Evolutionary conservation across 1,140 invertebrate species (phyloP), one percentile per base, ranked within the genome.

Genomic region (Drosophila paulistorum): DNA sequence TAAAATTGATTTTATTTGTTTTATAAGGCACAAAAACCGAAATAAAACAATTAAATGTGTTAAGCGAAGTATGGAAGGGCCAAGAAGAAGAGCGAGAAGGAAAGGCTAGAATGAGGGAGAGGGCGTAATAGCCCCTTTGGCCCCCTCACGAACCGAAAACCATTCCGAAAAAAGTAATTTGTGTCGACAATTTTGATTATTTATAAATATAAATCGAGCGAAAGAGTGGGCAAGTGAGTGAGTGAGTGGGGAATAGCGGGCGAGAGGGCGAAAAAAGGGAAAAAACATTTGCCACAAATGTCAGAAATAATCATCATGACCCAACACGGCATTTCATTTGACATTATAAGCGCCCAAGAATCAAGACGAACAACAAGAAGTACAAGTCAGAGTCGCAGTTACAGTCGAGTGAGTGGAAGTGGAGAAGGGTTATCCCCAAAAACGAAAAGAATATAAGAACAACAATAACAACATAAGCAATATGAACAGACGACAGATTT

Each of bases 281-380:
- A 57, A 41, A 64, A 81, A 89, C 83, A 87, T 87, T 87, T 87
- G 84, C 83, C 83, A 89, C 83, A 87, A 87, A 87, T 87, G 83
- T 87, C 83, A 89, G 61, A 87, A 87, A 87, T 87, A 87, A 87
- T 87, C 84, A 89, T 87, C 79, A 87, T 76, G 82, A 68, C 71
- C 60, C 82, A 86, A 82, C 82, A 85, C 77, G 81, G 72, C 82
- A 86, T 86, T 81, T 73, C 83, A 87, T 80, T 87, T 87, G 77
- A 87, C 83, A 86, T 59, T 76, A 77, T 70, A 74, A 77, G 67
- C 66, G 65, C 55, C 48, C 68, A 51, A 51, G 45, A 51, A 51
- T 51, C 45, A 51, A 51, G 45, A 51, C 45, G 45, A 51, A 51
- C 45, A 51, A 51, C 17, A 20, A 51, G 17, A 51, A 51, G 45